Conservation (phyloP, 1,140 invertebrate species). For the Oscheius sp. region DNA sequence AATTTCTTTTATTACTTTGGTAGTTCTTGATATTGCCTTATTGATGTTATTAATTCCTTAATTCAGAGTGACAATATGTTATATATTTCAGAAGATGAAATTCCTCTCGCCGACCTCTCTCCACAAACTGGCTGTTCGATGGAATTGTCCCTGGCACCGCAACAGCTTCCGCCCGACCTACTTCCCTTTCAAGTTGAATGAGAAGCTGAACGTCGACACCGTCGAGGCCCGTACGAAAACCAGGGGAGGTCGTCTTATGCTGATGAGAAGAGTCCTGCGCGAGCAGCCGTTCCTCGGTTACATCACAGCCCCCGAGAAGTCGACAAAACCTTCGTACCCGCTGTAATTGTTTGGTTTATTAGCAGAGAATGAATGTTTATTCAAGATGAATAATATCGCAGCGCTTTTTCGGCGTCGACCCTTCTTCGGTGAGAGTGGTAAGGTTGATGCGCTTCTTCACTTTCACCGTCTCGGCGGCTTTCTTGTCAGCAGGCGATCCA, state of each 20-base stretch:
- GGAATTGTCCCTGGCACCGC: conserved; percentile 54
- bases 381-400: no score
- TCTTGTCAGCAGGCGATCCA: neutral
- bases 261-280: conserved; percentile 51
- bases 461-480: neutral
- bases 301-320: neutral
- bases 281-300: conserved; percentile 8
- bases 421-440: neutral
- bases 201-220: conserved; percentile 36
- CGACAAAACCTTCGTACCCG: neutral
- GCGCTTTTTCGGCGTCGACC: neutral
- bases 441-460: neutral
- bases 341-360: neutral
- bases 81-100: conserved; percentile 7
- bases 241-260: conserved; percentile 49
- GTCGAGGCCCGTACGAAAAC: conserved; percentile 46
- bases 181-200: conserved; percentile 51
- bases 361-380: neutral
- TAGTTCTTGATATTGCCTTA: no score
- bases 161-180: conserved; percentile 49
- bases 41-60: no score
- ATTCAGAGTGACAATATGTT: no score
- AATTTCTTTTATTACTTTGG: no score
- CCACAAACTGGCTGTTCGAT: conserved; percentile 30
- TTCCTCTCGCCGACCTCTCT: neutral